A percentile compares a stretch with the other conserved stretches of the same genome.
phyloP scores from a whole-genome alignment of 37 sponge, comb jelly and placozoan species.

The Geodia barretti region DNA sequence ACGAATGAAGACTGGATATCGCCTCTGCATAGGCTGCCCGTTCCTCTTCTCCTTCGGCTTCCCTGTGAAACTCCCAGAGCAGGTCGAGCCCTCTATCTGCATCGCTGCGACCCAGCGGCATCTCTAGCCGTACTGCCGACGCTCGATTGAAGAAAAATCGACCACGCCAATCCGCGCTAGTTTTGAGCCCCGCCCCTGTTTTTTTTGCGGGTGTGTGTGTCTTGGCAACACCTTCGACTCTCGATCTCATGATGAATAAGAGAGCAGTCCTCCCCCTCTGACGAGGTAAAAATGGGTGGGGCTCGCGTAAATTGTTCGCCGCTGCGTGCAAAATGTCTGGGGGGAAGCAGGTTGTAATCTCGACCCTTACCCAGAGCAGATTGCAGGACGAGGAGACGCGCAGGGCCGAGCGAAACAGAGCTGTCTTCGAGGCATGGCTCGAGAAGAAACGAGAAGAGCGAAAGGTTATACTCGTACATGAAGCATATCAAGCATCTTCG shows the following conservation, averaged over 20 bases:
- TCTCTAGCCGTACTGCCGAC: conserved; percentile 11
- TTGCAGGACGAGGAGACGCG: conserved; percentile 7
- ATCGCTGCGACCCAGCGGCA: conserved; percentile 66
- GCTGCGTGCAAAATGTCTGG: too few species aligned
- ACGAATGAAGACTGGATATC: conserved; percentile 67
- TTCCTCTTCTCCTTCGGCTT: conserved; percentile 16
- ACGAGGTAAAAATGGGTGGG: too few species aligned
- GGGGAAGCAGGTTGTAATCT: too few species aligned
- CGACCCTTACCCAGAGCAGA: not conserved
- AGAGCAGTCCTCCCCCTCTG: too few species aligned
- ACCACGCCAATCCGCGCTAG: too few species aligned
- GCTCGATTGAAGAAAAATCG: not conserved
- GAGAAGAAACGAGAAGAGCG: conserved; percentile 63
- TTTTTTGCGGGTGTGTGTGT: too few species aligned
- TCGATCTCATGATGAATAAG: too few species aligned
- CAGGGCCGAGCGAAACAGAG: conserved; percentile 31
- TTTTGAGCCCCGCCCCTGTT: conserved; percentile 1
- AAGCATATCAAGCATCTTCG: not conserved
- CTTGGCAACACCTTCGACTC: too few species aligned
- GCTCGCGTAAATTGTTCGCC: too few species aligned
- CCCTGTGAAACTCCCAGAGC: conserved; percentile 46
- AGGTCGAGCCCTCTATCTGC: conserved; percentile 61
- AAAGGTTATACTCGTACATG: too few species aligned
- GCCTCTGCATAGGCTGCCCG: conserved; percentile 31
- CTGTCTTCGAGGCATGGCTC: conserved; percentile 71